Base-by-base conservation (phyloP, 2,888 invertebrate species). In the Antitype chi region DNA sequence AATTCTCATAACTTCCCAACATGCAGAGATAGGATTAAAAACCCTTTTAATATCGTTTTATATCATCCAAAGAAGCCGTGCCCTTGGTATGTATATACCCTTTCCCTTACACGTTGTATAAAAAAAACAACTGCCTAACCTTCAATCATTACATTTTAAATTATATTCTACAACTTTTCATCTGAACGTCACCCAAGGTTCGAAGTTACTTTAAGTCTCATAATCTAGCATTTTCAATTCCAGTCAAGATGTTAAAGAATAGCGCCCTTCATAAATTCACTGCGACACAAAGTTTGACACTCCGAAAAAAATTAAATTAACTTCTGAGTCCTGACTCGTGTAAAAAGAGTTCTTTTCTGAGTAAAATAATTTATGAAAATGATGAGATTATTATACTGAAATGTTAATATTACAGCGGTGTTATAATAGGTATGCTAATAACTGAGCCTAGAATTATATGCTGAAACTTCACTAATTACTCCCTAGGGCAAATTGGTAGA, bases 351-450 rank as follows among this genome's bases (percentile, higher is more conserved):
- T 77, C 20, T 80, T 49, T 73, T 62, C 32, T 23, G 70, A 84
- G 79, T 59, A 71, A 43, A 59, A 81, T 78, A 72, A 73, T 74
- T 84, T 69, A 69, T 59, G 62, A 55, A 81, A 80, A 71, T 77
- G 49, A 55, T 43, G 64, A 64, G 52, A 25, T 74, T 79, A 52
- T 68, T 79, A 68, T 70, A 57, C 25, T 47, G 20, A 59, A 75
- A 60, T 72, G 11, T 70, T 68, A 60, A 43, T 70, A 63, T 78
- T 63, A 72, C 25, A 67, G 59, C 38, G 28, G 17, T 76, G 59
- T 70, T 73, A 70, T 69, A 71, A 78, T 63, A 70, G 52, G 25
- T 80, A 87, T 84, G 82, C 80, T 84, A 82, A 88, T 87, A 85
- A 87, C 77, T 75, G 80, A 67, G 67, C 70, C 59, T 76, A 69